These are phyloP conservation scores for Formica exsecta DNA, from an alignment of 1,140 invertebrate species.

Conservation along the genomic window DNA sequence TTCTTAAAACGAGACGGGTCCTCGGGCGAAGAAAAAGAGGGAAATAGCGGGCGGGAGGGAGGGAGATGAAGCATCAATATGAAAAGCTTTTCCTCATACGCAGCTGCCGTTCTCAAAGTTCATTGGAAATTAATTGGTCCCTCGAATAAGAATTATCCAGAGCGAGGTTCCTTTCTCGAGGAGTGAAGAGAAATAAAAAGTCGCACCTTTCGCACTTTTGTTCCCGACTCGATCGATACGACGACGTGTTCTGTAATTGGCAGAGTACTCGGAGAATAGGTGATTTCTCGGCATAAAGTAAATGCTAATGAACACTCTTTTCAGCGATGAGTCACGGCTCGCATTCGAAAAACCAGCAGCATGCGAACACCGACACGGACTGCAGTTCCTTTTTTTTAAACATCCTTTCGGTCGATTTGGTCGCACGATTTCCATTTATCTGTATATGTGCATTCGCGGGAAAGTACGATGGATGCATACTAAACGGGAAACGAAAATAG, in stretches of 20 bases:
- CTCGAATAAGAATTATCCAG: constrained; percentile 40
- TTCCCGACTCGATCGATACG: constrained; percentile 39
- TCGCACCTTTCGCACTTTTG: constrained; percentile 21
- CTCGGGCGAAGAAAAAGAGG: constrained; percentile 53
- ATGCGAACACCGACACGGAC: constrained; percentile 47
- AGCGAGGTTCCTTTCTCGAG: constrained; percentile 23
- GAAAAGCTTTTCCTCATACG: constrained; percentile 62
- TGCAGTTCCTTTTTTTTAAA: constrained; percentile 43
- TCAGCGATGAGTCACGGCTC: constrained; percentile 46
- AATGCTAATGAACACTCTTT: constrained; percentile 58
- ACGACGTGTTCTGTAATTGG: constrained; percentile 41
- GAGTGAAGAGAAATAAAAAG: constrained; percentile 27
- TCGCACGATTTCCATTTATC: constrained; percentile 67
- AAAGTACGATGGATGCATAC: constrained; percentile 42
- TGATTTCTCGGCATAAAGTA: constrained; percentile 45
- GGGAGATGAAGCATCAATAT: constrained; percentile 62
- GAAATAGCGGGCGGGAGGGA: constrained; percentile 21
- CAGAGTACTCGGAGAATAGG: constrained; percentile 36
- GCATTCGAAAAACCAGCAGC: constrained; percentile 50
- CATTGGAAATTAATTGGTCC: constrained; percentile 84
- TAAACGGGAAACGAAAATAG: background rate
- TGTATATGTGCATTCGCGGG: background rate
- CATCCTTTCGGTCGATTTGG: constrained; percentile 38
- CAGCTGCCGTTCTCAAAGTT: constrained; percentile 81
- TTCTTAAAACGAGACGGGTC: constrained; percentile 64